Evolutionary conservation across 2,113 vertebrate genomes (phyloP).

Genomic region (Columba janthina): DNA sequence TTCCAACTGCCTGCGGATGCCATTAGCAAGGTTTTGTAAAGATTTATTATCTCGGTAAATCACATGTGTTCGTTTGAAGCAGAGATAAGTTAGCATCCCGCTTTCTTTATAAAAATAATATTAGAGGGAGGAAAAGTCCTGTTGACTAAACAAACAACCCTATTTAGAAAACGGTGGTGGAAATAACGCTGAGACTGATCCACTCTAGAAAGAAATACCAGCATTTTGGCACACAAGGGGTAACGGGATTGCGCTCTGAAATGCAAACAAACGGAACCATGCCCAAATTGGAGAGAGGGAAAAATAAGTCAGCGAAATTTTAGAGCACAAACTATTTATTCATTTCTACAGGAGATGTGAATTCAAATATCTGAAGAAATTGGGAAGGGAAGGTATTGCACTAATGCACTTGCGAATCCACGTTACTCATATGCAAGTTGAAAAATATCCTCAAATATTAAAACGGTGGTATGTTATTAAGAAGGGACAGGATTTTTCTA

Average conservation of each 20-base stretch:
- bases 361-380: not conserved
- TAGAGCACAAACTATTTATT: not conserved
- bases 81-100: not conserved
- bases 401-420: not conserved
- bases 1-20: constrained; percentile 40
- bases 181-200: not conserved
- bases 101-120: constrained; percentile 21
- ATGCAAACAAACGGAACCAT: constrained; percentile 7
- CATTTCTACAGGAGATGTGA: not conserved
- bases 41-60: constrained; percentile 53
- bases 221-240: not conserved
- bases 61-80: not conserved
- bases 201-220: not conserved
- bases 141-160: not conserved
- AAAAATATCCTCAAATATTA: not conserved
- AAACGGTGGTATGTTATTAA: not conserved
- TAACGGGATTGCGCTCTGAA: not conserved
- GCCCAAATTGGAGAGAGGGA: not conserved
- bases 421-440: not conserved
- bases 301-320: not conserved
- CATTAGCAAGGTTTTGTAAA: constrained; percentile 34
- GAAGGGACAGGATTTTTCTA: not conserved
- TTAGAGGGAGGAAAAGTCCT: not conserved
- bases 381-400: not conserved
- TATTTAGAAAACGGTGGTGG: not conserved